A percentile compares a stretch with the other conserved stretches of the same genome.
Evolutionary conservation across 2,113 vertebrate genomes (phyloP).

Genomic region (Montifringilla adamsi): DNA sequence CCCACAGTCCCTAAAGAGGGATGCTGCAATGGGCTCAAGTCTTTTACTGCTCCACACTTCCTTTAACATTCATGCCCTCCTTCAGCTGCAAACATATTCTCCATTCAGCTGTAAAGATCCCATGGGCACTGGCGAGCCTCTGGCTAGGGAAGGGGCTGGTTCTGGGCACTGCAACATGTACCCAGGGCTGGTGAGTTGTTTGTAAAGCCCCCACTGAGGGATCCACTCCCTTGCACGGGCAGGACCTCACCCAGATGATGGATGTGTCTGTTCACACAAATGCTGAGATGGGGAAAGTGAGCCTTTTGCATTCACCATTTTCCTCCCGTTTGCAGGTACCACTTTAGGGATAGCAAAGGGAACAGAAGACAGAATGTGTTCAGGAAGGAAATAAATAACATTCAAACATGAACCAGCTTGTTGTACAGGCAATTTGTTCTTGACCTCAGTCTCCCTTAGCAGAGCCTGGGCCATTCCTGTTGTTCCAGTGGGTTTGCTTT

Average conservation of each 20-base stretch:
- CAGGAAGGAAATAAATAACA: conserved; percentile 68
- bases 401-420: neutral
- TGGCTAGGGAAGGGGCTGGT: conserved; percentile 60
- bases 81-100: neutral
- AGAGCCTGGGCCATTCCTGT: neutral
- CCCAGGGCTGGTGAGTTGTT: neutral
- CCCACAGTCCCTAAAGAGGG: accelerated
- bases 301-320: neutral
- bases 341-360: conserved; percentile 77
- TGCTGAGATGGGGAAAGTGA: neutral
- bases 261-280: neutral
- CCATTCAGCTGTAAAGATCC: conserved; percentile 52
- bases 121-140: conserved; percentile 54
- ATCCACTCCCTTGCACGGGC: conserved; percentile 72
- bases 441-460: neutral
- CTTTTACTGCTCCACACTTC: neutral
- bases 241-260: conserved; percentile 75
- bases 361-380: conserved; percentile 78
- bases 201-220: conserved; percentile 54
- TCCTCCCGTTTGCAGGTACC: conserved; percentile 58
- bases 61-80: neutral
- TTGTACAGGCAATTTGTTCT: neutral
- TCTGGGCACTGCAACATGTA: conserved; percentile 65
- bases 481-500: neutral
- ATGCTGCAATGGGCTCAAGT: neutral